Evolutionary conservation across 2,797 vertebrate genomes (phyloP), one percentile per base, ranked within the genome.

Genomic region (Sphenopsis melanotis): DNA sequence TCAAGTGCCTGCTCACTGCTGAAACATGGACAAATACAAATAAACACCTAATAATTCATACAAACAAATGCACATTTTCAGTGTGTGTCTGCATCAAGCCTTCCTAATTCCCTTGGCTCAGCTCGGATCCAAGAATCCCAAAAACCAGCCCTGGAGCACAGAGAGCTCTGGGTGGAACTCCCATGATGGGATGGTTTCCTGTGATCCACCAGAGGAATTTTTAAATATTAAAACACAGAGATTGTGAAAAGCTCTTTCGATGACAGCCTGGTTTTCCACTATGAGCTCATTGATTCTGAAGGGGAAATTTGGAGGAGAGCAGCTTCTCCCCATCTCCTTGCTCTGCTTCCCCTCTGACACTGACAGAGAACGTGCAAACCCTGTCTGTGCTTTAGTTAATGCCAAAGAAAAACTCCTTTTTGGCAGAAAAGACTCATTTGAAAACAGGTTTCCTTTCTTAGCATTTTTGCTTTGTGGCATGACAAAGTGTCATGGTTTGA

Each of bases 181-280:
- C 91, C 94, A 23, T 1, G 16, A 53, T 65, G 50, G 66, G 94
- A 93, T 72, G 56, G 69, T 56, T 93, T 76, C 65, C 83, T 93
- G 52, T 95, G 94, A 94, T 96, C 95, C 83, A 91, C 66, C 89
- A 91, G 82, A 96, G 95, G 96, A 96, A 53, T 93, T 97, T 96
- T 96, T 88, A 90, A 79, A 77, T 94, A 96, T 96, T 81, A 91
- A 96, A 97, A 86, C 80, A 89, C 0, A 93, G 95, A 91, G 93
- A 95, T 95, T 96, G 89, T 96, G 96, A 95, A 94, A 97, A 97
- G 50, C 74, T 92, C 76, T 81, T 39, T 95, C 37, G 34, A 70
- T 95, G 96, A 94, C 83, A 88, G 87, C 32, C 91, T 96, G 95
- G 74, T 76, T 97, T 97, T 96, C 94, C 95, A 91, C 93, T 79